A percentile compares a stretch with the other conserved stretches of the same genome.
These are phyloP conservation scores for Neoniphon sammara DNA, from an alignment of 2,797 vertebrate genomes.

Conservation along the genomic window DNA sequence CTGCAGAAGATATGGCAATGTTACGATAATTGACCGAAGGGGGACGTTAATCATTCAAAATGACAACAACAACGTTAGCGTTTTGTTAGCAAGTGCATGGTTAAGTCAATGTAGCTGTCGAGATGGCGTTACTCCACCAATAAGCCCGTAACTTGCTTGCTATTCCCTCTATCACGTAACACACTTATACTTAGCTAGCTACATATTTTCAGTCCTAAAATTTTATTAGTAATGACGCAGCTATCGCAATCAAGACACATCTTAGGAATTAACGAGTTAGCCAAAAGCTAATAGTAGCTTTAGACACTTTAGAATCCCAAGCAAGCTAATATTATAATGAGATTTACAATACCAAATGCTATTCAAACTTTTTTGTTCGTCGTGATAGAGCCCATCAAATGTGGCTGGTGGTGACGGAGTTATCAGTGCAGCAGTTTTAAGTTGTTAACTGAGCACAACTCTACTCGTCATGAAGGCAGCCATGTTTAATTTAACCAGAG, in stretches of 20 bases:
- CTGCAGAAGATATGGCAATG: too few relatives aligned
- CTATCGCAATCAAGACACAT: background rate
- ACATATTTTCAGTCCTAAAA: too few relatives aligned
- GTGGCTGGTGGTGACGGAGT: background rate
- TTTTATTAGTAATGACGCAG: background rate
- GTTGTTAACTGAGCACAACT: background rate
- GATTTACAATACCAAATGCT: background rate
- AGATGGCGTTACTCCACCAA: background rate
- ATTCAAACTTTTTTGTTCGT: background rate
- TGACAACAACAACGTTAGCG: background rate
- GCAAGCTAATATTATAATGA: background rate
- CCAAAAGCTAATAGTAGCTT: constrained; percentile 48
- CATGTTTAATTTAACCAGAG: background rate
- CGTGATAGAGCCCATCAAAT: fast-evolving
- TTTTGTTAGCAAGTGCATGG: background rate
- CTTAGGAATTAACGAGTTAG: constrained; percentile 21
- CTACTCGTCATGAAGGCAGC: background rate
- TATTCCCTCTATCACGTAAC: fast-evolving
- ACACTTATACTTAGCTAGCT: too few relatives aligned
- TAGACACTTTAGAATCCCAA: background rate
- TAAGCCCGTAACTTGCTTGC: fast-evolving
- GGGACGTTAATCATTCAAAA: too few relatives aligned
- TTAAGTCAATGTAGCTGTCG: background rate
- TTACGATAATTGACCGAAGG: too few relatives aligned
- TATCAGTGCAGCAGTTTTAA: background rate